Conservation (phyloP, 23 tunicate species). For the Botrylloides violaceus region DNA sequence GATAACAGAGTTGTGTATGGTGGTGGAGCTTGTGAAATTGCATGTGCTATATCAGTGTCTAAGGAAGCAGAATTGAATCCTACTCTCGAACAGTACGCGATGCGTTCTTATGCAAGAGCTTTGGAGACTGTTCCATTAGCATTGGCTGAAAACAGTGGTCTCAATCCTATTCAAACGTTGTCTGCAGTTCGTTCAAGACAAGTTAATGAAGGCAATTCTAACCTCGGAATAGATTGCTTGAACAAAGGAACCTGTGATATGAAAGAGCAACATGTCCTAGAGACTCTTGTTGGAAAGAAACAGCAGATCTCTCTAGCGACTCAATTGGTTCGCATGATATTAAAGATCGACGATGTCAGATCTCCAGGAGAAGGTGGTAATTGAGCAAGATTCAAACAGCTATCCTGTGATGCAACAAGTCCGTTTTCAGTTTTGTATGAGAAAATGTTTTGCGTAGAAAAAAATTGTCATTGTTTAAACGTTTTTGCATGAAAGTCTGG, state of each 20-base stretch:
- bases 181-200: constrained; percentile 79
- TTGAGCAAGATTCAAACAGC: background rate
- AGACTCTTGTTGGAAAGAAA: constrained; percentile 93
- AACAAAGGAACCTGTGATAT: constrained; percentile 79
- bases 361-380: constrained; percentile 60
- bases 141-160: constrained; percentile 94
- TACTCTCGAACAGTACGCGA: constrained; percentile 92
- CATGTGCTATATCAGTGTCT: constrained; percentile 87
- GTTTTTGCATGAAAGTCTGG: too few relatives aligned
- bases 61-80: constrained; percentile 95
- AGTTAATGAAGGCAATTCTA: constrained; percentile 71
- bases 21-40: constrained; percentile 98
- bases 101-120: constrained; percentile 95
- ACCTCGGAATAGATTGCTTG: constrained; percentile 89
- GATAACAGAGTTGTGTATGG: constrained; percentile 98
- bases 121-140: constrained; percentile 98
- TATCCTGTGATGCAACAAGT: background rate
- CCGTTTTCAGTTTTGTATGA: background rate
- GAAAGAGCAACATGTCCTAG: constrained; percentile 96
- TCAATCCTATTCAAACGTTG: constrained; percentile 84
- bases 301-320: constrained; percentile 99
- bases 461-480: background rate
- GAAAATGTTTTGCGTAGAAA: too few relatives aligned
- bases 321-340: constrained; percentile 94
- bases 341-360: constrained; percentile 97